Evolutionary conservation across 2,888 invertebrate species (phyloP), one percentile per base, ranked within the genome.

Genomic region (Conops quadrifasciatus): DNA sequence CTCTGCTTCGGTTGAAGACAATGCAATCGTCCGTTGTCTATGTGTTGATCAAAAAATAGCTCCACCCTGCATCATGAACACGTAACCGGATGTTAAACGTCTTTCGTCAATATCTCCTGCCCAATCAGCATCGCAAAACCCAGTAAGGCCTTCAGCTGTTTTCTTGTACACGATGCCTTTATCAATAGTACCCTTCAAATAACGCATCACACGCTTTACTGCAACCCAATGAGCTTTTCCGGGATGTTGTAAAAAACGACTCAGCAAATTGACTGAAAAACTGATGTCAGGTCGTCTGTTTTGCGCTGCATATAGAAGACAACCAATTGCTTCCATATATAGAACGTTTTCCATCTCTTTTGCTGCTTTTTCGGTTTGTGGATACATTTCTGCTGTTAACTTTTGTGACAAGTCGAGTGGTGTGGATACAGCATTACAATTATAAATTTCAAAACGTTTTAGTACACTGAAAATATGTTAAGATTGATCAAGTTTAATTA

Each of bases 281-380:
- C 64, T 49, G 13, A 72, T 70, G 15, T 70, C 69, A 11, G 59
- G 72, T 15, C 64, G 64, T 19, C 43, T 70, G n/a, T n/a, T 49
- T 36, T 73, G 71, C 30, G 64, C 70, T 28, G 36, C 28, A 30
- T 53, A 70, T 21, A 70, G 53, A 26, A 62, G 51, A 49, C 70
- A 56, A 36, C 72, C 70, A 28, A 70, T 63, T 26, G 63, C 70
- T 51, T 70, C 47, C 70, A 88, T 65, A 28, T 49, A 65, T 16
- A 49, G 65, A 24, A 65, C 65, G 15, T 24, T 43, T 13, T 56
- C 36, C 67, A 58, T 67, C 16, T 56, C 11, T 15, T 36, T 16
- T 28, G 16, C 30, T 51, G 19, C 67, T 24, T 28, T 43, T 36
- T 56, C 45, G 43, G 67, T 51, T 51, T 72, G 67, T 49, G 72